phyloP scores from a whole-genome alignment of 2,888 invertebrate genomes.

The Eupithecia dodoneata region DNA sequence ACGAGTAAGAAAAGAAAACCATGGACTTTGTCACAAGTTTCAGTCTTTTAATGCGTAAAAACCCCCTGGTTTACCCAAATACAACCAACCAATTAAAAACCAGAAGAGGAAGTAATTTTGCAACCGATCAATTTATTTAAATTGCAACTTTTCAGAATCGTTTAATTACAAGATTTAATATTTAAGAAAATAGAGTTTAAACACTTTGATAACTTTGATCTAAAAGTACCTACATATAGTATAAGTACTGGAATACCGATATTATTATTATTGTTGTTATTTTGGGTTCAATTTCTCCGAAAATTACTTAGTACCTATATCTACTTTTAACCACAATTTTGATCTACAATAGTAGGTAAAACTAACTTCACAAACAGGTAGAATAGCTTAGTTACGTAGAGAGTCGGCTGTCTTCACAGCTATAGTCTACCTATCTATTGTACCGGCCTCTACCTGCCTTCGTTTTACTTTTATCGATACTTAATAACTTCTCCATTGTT shows the following conservation, averaged over 20 bases:
- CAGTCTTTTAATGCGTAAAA: not conserved
- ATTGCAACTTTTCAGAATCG: not conserved
- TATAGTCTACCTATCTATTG: not conserved
- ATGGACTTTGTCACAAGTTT: not conserved
- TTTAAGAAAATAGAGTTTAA: not conserved
- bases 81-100: not conserved
- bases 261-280: no score
- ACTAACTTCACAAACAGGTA: no score
- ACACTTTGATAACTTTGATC: no score
- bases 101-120: not conserved
- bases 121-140: not conserved
- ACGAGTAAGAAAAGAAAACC: not conserved
- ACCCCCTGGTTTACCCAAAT: not conserved
- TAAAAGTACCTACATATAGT: no score
- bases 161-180: not conserved
- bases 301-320: no score
- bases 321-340: no score
- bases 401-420: no score
- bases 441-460: constrained; percentile 5
- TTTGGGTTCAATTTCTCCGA: no score
- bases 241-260: no score
- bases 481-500: constrained; percentile 13
- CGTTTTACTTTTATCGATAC: constrained; percentile 11
- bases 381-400: no score
- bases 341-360: no score